Conservation (phyloP, 2,113 vertebrate genomes). For the Petaurus breviceps region DNA sequence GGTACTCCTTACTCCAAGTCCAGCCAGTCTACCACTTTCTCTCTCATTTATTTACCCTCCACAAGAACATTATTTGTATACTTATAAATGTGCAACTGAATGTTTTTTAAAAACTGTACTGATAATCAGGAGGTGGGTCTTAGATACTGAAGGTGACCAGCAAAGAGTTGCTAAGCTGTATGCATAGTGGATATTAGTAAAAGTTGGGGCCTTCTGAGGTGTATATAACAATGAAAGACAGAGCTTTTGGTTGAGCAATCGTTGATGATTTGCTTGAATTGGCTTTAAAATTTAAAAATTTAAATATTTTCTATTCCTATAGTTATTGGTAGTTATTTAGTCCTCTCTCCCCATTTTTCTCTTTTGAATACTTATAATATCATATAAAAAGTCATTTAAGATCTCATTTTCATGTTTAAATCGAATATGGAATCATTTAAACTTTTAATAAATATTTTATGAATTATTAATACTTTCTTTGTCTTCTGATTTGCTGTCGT, state of each 20-base stretch:
- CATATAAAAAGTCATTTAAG: not conserved
- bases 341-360: slow-evolving; percentile 32
- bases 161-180: slow-evolving; percentile 1
- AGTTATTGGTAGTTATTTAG: slow-evolving; percentile 14
- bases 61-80: not conserved
- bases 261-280: slow-evolving; percentile 44
- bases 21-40: not conserved
- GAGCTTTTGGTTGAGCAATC: slow-evolving; percentile 32
- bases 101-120: not conserved
- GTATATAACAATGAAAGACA: not conserved
- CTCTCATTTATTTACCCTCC: not conserved
- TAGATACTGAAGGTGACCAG: slow-evolving; percentile 13
- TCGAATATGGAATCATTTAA: not conserved
- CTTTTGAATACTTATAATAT: slow-evolving; percentile 22
- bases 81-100: not conserved
- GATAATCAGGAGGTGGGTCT: slow-evolving; percentile 8
- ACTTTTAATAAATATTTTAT: not conserved
- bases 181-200: not conserved
- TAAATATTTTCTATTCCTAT: slow-evolving; percentile 25
- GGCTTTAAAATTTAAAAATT: slow-evolving; percentile 39
- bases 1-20: not conserved
- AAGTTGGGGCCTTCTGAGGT: no score
- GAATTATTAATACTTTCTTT: slow-evolving; percentile 21
- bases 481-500: slow-evolving; percentile 1
- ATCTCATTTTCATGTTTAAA: not conserved